Evolutionary conservation across 1,140 invertebrate species (phyloP).

Genomic region (Trichonephila clavipes): DNA sequence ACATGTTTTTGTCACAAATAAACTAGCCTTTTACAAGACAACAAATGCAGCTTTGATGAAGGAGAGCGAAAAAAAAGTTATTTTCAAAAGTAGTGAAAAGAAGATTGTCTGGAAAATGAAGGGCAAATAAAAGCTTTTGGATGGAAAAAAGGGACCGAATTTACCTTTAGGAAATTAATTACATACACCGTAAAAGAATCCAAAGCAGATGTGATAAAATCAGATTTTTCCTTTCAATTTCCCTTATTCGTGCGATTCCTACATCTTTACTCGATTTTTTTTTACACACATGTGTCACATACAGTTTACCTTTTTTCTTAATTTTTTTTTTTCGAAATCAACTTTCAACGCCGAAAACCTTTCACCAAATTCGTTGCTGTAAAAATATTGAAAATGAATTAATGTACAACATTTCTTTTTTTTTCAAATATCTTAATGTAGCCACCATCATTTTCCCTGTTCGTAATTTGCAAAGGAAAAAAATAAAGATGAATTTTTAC

Average conservation of each 20-base stretch:
- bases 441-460: neutral
- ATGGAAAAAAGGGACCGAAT: neutral
- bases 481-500: constrained; percentile 30
- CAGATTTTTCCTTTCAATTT: constrained; percentile 35
- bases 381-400: constrained; percentile 46
- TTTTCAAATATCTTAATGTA: constrained; percentile 16
- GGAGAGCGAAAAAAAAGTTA: neutral
- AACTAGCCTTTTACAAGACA: constrained; percentile 8
- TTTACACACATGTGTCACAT: neutral
- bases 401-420: constrained; percentile 44
- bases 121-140: constrained; percentile 8
- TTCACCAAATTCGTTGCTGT: neutral
- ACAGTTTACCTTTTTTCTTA: neutral
- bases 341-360: neutral
- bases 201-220: constrained; percentile 53
- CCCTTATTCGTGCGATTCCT: neutral
- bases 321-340: neutral
- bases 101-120: neutral
- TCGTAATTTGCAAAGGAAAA: neutral
- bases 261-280: neutral
- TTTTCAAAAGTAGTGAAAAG: neutral
- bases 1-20: neutral
- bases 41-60: neutral
- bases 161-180: constrained; percentile 59
- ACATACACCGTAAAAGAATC: constrained; percentile 23